Conservation (phyloP, 2,888 invertebrate genomes). For the Agonopterix arenella region DNA sequence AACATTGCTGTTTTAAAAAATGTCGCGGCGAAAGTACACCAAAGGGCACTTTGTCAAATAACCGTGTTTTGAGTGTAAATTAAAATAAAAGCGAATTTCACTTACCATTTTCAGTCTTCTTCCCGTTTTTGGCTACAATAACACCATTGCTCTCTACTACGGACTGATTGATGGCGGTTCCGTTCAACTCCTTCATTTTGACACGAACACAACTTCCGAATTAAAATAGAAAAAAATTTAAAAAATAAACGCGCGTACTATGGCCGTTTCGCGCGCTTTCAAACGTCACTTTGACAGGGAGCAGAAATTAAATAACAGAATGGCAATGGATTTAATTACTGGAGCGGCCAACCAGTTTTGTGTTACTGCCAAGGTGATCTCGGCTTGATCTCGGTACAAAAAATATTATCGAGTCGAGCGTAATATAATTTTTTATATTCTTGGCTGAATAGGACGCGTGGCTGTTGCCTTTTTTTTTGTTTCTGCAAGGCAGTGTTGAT, state of each 20-base stretch:
- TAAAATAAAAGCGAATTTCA: no score
- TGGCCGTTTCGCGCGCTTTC: constrained; percentile 49
- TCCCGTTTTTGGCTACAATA: constrained; percentile 51
- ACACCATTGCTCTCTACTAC: constrained; percentile 32
- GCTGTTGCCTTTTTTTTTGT: not conserved
- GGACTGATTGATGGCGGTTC: constrained; percentile 40
- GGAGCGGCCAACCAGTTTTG: constrained; percentile 37
- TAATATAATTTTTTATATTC: constrained; percentile 10
- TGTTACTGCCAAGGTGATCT: constrained; percentile 54
- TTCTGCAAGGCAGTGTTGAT: not conserved
- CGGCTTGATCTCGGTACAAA: constrained; percentile 34
- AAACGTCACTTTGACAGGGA: constrained; percentile 63
- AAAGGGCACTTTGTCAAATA: no score
- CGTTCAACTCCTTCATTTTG: constrained; percentile 58
- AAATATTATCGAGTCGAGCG: constrained; percentile 23
- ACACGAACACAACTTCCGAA: constrained; percentile 11
- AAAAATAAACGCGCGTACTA: constrained; percentile 15
- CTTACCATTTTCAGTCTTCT: constrained; percentile 52
- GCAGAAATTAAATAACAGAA: constrained; percentile 19
- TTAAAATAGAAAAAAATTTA: constrained; percentile 10
- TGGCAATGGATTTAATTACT: constrained; percentile 41
- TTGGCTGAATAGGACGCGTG: constrained; percentile 8
- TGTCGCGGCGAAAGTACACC: no score
- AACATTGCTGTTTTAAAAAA: no score
- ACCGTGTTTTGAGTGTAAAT: no score